Evolutionary conservation across 2,797 vertebrate species (phyloP).

Genomic region (Cyclopterus lumpus): DNA sequence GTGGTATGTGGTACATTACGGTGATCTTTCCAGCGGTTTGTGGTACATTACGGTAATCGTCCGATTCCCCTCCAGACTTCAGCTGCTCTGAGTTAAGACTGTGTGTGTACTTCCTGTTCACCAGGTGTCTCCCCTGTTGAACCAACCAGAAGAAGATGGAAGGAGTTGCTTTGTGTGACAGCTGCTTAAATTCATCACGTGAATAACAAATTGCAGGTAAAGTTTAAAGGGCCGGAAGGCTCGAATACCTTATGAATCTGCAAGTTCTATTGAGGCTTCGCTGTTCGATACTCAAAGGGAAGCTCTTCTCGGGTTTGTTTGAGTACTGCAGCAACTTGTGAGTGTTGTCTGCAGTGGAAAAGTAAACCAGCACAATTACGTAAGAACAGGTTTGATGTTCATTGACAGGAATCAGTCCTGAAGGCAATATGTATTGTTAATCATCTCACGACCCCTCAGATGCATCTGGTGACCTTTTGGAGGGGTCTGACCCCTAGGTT

Average conservation of each 20-base stretch:
- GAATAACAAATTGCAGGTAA: neutral
- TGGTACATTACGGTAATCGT: no score
- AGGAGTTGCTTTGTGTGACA: constrained; percentile 7
- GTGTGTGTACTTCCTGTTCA: constrained; percentile 19
- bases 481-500: neutral
- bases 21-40: no score
- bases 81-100: constrained; percentile 41
- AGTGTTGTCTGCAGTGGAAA: neutral
- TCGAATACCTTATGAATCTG: no score
- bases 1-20: no score
- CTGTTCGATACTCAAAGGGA: neutral
- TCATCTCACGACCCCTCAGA: neutral
- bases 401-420: neutral
- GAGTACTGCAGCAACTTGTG: neutral
- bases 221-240: neutral
- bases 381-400: neutral
- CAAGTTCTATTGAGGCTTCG: neutral
- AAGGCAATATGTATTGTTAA: neutral
- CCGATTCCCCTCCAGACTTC: constrained; percentile 5
- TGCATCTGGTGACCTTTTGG: neutral
- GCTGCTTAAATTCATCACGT: constrained; percentile 11
- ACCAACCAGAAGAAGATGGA: constrained; percentile 24
- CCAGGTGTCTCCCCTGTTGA: constrained; percentile 31
- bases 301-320: neutral
- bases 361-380: neutral